Conservation (phyloP, 2,113 vertebrate genomes). For the Coracopsis vasa region DNA sequence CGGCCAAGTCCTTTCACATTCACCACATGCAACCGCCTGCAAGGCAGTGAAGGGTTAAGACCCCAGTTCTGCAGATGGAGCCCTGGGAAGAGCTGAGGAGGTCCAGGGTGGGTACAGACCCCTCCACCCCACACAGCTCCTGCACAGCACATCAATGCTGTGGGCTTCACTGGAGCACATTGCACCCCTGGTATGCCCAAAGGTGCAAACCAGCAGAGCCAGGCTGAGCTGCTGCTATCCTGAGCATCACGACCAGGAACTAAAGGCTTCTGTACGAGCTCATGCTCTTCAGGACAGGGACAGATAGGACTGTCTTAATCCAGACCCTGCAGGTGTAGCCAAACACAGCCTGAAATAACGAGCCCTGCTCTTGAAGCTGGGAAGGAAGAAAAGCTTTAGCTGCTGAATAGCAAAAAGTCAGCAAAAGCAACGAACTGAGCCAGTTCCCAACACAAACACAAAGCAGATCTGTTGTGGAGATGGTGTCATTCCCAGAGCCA, state of each 20-base stretch:
- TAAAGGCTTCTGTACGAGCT: not conserved
- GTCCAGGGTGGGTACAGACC: not conserved
- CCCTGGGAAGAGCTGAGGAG: not conserved
- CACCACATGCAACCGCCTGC: not conserved
- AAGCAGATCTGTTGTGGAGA: not conserved
- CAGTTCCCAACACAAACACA: not conserved
- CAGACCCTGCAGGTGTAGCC: not conserved
- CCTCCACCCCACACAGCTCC: not conserved
- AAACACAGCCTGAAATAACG: not conserved
- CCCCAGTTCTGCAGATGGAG: not conserved
- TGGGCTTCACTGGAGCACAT: not conserved
- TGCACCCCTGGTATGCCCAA: too few relatives aligned
- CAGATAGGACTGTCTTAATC: not conserved
- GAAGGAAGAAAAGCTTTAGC: not conserved
- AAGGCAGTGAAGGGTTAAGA: not conserved
- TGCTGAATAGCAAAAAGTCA: not conserved
- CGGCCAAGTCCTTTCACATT: not conserved
- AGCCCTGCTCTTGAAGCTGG: not conserved
- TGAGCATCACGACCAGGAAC: fast-evolving
- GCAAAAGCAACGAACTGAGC: not conserved
- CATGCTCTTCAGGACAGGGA: not conserved
- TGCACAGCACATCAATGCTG: fast-evolving
- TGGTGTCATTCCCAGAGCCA: not conserved
- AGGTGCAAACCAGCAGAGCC: fast-evolving
- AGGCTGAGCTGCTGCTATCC: not conserved